Conservation (phyloP, 1,140 invertebrate genomes). For the Lordiphosa clarofinis region DNA sequence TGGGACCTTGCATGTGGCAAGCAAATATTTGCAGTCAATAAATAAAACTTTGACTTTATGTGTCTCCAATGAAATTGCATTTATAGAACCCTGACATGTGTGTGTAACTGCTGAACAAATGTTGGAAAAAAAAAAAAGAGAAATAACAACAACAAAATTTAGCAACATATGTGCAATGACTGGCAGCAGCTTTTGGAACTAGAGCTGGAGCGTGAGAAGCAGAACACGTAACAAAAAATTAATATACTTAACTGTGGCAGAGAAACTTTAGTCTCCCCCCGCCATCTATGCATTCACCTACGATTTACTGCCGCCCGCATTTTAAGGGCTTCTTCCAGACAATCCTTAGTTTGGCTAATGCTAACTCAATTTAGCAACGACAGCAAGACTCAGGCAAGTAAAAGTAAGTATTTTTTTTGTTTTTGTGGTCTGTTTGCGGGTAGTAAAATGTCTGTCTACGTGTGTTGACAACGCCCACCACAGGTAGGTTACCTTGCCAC, state of each 20-base stretch:
- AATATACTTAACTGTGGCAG: conserved; percentile 16
- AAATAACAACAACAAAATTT: background rate
- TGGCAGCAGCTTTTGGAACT: conserved; percentile 4
- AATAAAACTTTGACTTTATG: conserved; percentile 1
- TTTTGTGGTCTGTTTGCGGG: too few species aligned
- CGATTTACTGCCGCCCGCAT: conserved; percentile 7
- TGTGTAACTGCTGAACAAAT: conserved; percentile 25
- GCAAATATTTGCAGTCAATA: conserved; percentile 16
- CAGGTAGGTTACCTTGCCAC: too few species aligned
- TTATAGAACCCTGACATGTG: conserved; percentile 28
- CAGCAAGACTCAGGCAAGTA: background rate
- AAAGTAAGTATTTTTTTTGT: too few species aligned
- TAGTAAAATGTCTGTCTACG: too few species aligned
- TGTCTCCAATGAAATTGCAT: conserved; percentile 12
- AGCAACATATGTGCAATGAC: conserved; percentile 23
- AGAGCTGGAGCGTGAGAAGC: conserved; percentile 56
- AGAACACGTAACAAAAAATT: conserved; percentile 28
- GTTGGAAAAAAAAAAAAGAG: conserved; percentile 5
- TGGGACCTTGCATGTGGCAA: conserved; percentile 2
- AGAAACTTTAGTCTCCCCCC: conserved; percentile 9
- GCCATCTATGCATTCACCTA: background rate
- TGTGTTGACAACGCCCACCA: too few species aligned
- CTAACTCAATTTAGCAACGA: conserved; percentile 33
- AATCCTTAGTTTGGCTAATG: conserved; percentile 36
- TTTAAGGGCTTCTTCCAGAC: conserved; percentile 39